Conservation (phyloP, 1,140 invertebrate genomes). For the Epicauta chinensis region DNA sequence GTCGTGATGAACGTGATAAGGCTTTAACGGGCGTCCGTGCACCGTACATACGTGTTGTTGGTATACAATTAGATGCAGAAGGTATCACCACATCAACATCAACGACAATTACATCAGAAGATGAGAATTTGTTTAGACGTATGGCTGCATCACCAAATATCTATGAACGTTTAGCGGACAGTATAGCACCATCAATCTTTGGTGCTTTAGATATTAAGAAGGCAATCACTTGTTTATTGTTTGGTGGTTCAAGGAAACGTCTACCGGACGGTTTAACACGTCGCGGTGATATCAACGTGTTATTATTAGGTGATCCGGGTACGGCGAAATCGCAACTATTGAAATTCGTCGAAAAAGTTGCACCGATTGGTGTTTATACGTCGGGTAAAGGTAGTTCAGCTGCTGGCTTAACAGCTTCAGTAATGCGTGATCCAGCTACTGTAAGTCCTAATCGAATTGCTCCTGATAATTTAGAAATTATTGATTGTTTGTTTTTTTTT, state of each 20-base stretch:
- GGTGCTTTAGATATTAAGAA: constrained; percentile 95
- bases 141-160: constrained; percentile 80
- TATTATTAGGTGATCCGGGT: constrained; percentile 96
- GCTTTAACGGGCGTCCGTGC: constrained; percentile 85
- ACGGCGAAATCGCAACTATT: constrained; percentile 98
- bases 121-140: constrained; percentile 87
- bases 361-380: constrained; percentile 96
- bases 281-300: constrained; percentile 94
- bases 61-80: constrained; percentile 80
- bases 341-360: constrained; percentile 95
- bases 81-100: constrained; percentile 61
- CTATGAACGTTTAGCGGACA: constrained; percentile 84
- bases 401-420: constrained; percentile 96
- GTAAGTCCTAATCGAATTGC: constrained; percentile 50
- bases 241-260: constrained; percentile 86
- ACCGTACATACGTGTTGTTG: constrained; percentile 92
- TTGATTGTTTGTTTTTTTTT: constrained; percentile 23
- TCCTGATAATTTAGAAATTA: not conserved
- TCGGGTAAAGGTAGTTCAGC: constrained; percentile 99
- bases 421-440: constrained; percentile 86
- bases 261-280: constrained; percentile 92
- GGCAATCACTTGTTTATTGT: constrained; percentile 91
- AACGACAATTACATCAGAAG: constrained; percentile 62
- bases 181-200: constrained; percentile 96
- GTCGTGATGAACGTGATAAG: constrained; percentile 70